These are phyloP conservation scores for Colletes gigas DNA, from an alignment of 1,140 invertebrate genomes.

Conservation along the genomic window DNA sequence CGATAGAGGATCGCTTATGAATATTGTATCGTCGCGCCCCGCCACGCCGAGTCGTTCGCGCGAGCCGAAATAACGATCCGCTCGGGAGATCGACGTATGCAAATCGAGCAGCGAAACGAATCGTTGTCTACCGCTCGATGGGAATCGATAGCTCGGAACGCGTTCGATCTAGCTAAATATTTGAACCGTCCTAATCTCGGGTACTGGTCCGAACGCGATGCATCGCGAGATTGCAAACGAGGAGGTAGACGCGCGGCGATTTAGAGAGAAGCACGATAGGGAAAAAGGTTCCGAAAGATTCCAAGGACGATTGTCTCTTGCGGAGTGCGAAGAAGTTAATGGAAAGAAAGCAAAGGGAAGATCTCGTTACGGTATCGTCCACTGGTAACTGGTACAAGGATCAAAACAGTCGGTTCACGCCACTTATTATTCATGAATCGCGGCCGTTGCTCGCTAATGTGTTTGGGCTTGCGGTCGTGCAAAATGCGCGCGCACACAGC, in stretches of 20 bases:
- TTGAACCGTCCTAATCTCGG: no score
- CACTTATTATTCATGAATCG: constrained; percentile 64
- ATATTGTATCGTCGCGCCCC: constrained; percentile 33
- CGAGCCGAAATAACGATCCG: constrained; percentile 34
- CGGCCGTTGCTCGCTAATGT: constrained; percentile 48
- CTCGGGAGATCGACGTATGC: constrained; percentile 37
- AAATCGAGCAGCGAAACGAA: constrained; percentile 15
- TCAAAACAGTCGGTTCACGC: constrained; percentile 54
- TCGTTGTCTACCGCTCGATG: not conserved
- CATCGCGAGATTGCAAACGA: no score
- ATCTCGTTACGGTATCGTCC: constrained; percentile 30
- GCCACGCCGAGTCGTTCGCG: constrained; percentile 7
- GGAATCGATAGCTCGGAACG: not conserved
- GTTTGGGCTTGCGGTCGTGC: constrained; percentile 37
- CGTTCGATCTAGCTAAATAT: no score
- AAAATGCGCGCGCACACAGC: constrained; percentile 24
- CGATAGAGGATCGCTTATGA: constrained; percentile 50
- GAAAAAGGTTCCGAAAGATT: not conserved
- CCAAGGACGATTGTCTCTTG: not conserved
- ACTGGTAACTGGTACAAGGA: constrained; percentile 40
- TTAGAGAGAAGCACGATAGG: not conserved
- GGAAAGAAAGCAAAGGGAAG: constrained; percentile 1
- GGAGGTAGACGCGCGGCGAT: no score
- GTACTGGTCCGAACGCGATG: no score
- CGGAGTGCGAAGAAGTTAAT: not conserved